Evolutionary conservation across 2,888 invertebrate genomes (phyloP).

Genomic region (Drosophila monieri): DNA sequence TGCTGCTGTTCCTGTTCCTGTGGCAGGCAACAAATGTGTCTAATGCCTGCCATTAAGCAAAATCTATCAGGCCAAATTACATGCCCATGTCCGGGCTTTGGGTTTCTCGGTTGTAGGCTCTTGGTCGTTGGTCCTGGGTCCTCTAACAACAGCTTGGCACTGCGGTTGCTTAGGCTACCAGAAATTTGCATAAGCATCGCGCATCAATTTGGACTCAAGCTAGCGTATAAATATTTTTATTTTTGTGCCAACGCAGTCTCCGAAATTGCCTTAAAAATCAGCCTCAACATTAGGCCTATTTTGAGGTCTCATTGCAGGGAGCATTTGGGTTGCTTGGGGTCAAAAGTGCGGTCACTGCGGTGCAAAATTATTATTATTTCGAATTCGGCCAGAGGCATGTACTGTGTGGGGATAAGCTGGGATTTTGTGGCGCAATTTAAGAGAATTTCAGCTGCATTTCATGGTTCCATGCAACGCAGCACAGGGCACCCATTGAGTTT

Average conservation of each 20-base stretch:
- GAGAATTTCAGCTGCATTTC: constrained; percentile 67
- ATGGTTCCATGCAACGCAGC: constrained; percentile 15
- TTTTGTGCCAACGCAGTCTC: constrained; percentile 67
- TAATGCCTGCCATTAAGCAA: constrained; percentile 75
- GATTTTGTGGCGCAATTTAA: constrained; percentile 69
- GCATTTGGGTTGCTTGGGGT: constrained; percentile 49
- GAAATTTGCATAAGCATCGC: constrained; percentile 77
- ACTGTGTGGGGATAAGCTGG: constrained; percentile 54
- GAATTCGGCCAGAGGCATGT: constrained; percentile 48
- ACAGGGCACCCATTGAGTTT: constrained; percentile 7
- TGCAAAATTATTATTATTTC: constrained; percentile 62
- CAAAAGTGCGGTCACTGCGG: constrained; percentile 45
- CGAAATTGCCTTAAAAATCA: constrained; percentile 46
- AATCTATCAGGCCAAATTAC: constrained; percentile 71
- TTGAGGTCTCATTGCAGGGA: constrained; percentile 10
- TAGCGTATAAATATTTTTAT: constrained; percentile 69
- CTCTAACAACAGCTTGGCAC: constrained; percentile 46
- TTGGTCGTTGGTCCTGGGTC: constrained; percentile 4
- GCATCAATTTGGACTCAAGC: constrained; percentile 70
- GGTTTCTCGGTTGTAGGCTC: constrained; percentile 14
- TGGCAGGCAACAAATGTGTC: constrained; percentile 66
- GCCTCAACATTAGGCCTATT: constrained; percentile 13
- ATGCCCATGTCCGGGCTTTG: constrained; percentile 44
- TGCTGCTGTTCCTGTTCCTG: constrained; percentile 8
- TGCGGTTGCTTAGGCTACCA: constrained; percentile 65